Evolutionary conservation across 1,140 invertebrate species (phyloP).

Genomic region (Musca vetustissima): DNA sequence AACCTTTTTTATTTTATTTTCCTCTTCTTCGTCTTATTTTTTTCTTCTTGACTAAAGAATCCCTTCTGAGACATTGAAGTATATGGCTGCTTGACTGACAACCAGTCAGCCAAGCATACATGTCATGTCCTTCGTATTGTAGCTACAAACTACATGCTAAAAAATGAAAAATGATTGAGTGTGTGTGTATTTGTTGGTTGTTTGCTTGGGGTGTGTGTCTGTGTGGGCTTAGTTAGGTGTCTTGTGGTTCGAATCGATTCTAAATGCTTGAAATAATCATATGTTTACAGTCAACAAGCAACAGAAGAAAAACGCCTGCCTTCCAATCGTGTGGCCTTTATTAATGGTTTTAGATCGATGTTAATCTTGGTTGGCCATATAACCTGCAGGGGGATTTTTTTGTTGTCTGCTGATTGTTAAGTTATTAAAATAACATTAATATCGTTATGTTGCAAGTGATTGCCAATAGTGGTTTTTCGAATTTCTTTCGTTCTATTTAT

Average conservation of each 20-base stretch:
- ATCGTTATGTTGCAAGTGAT: background rate
- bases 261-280: slow-evolving; percentile 6
- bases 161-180: slow-evolving; percentile 16
- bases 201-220: too few relatives aligned
- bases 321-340: background rate
- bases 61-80: too few relatives aligned
- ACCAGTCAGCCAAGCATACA: too few relatives aligned
- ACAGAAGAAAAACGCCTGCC: background rate
- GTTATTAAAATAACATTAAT: slow-evolving; percentile 15
- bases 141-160: too few relatives aligned
- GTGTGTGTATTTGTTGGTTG: too few relatives aligned
- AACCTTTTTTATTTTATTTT: background rate
- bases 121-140: too few relatives aligned
- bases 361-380: too few relatives aligned
- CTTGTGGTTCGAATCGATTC: background rate
- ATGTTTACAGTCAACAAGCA: background rate
- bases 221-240: background rate
- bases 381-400: too few relatives aligned
- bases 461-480: background rate
- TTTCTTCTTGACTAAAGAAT: too few relatives aligned
- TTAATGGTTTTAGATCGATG: slow-evolving; percentile 5
- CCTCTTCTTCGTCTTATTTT: too few relatives aligned
- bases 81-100: too few relatives aligned
- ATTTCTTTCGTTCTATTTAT: background rate
- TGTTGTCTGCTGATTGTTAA: slow-evolving; percentile 4